Evolutionary conservation across 2,888 invertebrate genomes (phyloP).

Genomic region (Labia minor): DNA sequence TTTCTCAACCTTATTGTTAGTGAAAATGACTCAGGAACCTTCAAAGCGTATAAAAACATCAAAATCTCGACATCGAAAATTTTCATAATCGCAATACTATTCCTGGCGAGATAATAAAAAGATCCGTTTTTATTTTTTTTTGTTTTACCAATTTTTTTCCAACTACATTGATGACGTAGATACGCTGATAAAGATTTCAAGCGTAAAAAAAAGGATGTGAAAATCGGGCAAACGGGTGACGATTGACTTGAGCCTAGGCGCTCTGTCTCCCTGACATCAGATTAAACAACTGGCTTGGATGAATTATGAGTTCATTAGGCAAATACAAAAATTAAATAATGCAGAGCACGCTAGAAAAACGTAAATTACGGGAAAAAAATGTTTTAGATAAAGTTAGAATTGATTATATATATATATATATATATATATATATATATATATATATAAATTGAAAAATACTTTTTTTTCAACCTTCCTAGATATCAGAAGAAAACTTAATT

Average conservation of each 20-base stretch:
- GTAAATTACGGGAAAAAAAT: not conserved
- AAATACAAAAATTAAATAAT: constrained; percentile 5
- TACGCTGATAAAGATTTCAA: not conserved
- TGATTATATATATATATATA: not conserved
- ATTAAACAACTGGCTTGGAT: not conserved
- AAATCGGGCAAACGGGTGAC: not conserved
- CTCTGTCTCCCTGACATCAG: not conserved
- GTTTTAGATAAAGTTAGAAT: not conserved
- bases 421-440: not conserved
- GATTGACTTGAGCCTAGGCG: not conserved
- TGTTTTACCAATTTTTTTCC: too few species aligned
- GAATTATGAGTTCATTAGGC: constrained; percentile 3
- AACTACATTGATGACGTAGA: too few species aligned
- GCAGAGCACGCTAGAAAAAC: constrained; percentile 13
- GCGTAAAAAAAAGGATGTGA: not conserved
- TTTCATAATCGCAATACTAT: too few species aligned
- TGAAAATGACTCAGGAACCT: too few species aligned
- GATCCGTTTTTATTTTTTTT: too few species aligned
- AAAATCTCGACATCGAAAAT: too few species aligned
- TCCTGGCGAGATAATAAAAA: too few species aligned
- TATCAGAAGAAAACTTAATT: too few species aligned
- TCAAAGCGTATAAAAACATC: too few species aligned
- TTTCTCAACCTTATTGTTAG: too few species aligned
- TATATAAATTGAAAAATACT: not conserved
- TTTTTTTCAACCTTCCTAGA: not conserved